Evolutionary conservation across 2,797 vertebrate genomes (phyloP).

Genomic region (Karalla daura): DNA sequence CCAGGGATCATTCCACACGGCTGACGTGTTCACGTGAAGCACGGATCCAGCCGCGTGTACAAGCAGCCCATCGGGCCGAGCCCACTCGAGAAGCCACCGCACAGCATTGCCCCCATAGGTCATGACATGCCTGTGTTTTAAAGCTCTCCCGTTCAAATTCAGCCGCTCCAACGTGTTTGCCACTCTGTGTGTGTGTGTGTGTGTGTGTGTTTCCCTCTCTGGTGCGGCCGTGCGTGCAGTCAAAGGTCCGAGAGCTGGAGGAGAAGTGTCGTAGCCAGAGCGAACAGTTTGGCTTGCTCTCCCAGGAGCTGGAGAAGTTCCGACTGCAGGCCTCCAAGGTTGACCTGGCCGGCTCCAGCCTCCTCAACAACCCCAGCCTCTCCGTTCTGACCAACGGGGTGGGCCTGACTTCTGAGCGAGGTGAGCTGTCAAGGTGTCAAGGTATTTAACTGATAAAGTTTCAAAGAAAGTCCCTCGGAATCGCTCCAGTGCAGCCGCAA

Average conservation of each 20-base stretch:
- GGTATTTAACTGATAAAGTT: background rate
- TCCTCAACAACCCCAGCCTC: constrained; percentile 82
- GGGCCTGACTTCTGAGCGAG: constrained; percentile 81
- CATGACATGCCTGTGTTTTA: too few species aligned
- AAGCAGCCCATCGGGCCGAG: too few species aligned
- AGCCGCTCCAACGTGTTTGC: background rate
- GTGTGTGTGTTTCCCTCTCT: constrained; percentile 6
- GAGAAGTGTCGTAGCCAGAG: constrained; percentile 95
- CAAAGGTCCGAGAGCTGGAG: constrained; percentile 95
- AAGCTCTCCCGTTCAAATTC: background rate
- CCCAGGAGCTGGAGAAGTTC: constrained; percentile 94
- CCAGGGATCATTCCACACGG: background rate
- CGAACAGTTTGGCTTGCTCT: constrained; percentile 93
- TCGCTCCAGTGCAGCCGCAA: background rate
- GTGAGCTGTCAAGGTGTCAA: too few species aligned
- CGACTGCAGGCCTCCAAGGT: constrained; percentile 91
- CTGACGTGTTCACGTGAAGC: constrained; percentile 15
- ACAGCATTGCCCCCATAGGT: too few species aligned
- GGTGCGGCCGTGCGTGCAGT: constrained; percentile 79
- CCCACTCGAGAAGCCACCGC: too few species aligned
- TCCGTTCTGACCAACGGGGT: constrained; percentile 84
- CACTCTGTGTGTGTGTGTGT: background rate
- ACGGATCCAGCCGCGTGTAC: too few species aligned
- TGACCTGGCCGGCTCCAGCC: constrained; percentile 83
- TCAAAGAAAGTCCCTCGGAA: constrained; percentile 1